Percentiles rank a stretch among this genome's conserved stretches.
Evolutionary conservation across 2,888 invertebrate species (phyloP).

Genomic region (Crossocerus cetratus): DNA sequence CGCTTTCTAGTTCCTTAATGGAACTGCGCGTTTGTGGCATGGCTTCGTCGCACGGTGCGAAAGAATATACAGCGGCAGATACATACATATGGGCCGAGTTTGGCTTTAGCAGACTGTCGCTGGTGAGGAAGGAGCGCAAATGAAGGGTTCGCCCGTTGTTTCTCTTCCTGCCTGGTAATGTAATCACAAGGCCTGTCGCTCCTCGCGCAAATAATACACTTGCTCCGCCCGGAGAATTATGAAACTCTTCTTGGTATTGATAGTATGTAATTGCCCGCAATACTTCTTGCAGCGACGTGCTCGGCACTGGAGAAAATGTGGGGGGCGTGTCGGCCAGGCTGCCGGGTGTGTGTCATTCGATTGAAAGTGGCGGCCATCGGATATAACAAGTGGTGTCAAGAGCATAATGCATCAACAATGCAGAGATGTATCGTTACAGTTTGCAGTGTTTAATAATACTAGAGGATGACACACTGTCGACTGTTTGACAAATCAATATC

Average conservation of each 20-base stretch:
- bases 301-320: not conserved
- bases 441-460: too few species aligned
- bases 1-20: too few species aligned
- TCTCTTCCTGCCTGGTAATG: conserved; percentile 34
- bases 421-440: too few species aligned
- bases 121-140: conserved; percentile 62
- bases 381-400: too few species aligned
- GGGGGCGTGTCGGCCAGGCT: not conserved
- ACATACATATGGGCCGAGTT: too few species aligned
- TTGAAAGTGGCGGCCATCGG: too few species aligned
- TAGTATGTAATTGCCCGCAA: conserved; percentile 58
- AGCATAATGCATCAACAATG: too few species aligned
- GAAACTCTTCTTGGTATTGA: conserved; percentile 64
- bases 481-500: too few species aligned
- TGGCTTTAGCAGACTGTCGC: conserved; percentile 26
- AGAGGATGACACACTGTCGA: too few species aligned
- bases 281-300: conserved; percentile 22
- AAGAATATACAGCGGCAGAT: too few species aligned
- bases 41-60: too few species aligned
- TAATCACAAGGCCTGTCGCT: conserved; percentile 52
- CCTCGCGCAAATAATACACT: conserved; percentile 66
- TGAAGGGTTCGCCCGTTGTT: conserved; percentile 61
- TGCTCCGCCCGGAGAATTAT: conserved; percentile 63
- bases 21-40: too few species aligned
- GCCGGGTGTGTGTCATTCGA: not conserved